A percentile compares a stretch with the other conserved stretches of the same genome.
Conservation (phyloP, 2,113 vertebrate genomes). For the Aspiorhynchus laticeps region DNA sequence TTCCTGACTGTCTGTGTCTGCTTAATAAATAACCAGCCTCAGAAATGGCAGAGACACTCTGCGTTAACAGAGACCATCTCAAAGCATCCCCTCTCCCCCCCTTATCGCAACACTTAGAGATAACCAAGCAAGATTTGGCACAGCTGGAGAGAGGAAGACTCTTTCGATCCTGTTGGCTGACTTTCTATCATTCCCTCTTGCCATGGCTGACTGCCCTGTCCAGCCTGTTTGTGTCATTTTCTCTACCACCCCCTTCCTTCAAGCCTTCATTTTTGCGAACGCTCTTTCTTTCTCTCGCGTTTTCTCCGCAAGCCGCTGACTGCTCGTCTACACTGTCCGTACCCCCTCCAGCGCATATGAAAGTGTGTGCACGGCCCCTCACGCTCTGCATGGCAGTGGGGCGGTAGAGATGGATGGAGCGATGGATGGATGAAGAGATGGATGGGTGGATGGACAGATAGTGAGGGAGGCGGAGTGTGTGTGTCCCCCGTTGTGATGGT, state of each 20-base stretch:
- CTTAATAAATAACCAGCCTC: slow-evolving; percentile 64
- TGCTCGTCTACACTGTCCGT: slow-evolving; percentile 40
- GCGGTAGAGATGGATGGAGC: slow-evolving; percentile 32
- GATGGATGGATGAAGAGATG: slow-evolving; percentile 35
- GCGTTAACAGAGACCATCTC: slow-evolving; percentile 57
- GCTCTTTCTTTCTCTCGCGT: slow-evolving; percentile 24
- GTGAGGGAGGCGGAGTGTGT: slow-evolving; percentile 34
- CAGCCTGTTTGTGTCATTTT: slow-evolving; percentile 57
- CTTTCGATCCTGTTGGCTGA: slow-evolving; percentile 46
- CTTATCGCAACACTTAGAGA: slow-evolving; percentile 52
- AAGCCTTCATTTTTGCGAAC: slow-evolving; percentile 19
- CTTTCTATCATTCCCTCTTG: slow-evolving; percentile 57
- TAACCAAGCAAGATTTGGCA: slow-evolving; percentile 58
- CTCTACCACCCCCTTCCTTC: neutral
- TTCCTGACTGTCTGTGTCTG: slow-evolving; percentile 53
- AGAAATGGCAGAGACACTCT: slow-evolving; percentile 53
- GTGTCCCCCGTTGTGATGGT: slow-evolving; percentile 54
- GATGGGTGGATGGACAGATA: slow-evolving; percentile 33
- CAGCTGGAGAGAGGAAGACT: slow-evolving; percentile 56
- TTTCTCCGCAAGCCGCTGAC: slow-evolving; percentile 31
- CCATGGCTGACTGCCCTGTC: slow-evolving; percentile 61
- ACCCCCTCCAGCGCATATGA: slow-evolving; percentile 18
- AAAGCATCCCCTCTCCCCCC: slow-evolving; percentile 26
- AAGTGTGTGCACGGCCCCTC: slow-evolving; percentile 26
- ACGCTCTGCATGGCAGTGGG: slow-evolving; percentile 50